A percentile compares a stretch with the other conserved stretches of the same genome.
These are phyloP conservation scores for Stichodactyla helianthus DNA, from an alignment of 64 coral and sea anemone species.

Conservation along the genomic window DNA sequence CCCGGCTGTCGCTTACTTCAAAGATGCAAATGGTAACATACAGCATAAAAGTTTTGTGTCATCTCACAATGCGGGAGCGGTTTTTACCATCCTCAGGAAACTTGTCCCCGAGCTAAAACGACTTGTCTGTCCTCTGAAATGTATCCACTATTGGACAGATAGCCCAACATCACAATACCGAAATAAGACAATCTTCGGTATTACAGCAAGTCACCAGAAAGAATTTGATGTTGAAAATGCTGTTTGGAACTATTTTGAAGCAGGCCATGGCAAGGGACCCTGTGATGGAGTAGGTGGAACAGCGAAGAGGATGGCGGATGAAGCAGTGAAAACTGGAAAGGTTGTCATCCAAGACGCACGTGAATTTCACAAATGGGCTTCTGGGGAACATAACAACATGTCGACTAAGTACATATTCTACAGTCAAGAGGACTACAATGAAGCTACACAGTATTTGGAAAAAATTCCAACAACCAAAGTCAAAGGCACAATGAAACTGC, in stretches of 20 bases:
- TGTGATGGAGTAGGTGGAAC: slow-evolving; percentile 13
- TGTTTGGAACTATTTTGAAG: slow-evolving; percentile 38
- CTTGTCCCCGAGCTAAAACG: slow-evolving; percentile 19
- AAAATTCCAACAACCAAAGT: neutral
- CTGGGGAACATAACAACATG: neutral
- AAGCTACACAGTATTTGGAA: neutral
- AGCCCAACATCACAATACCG: slow-evolving; percentile 46
- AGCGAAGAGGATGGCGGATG: slow-evolving; percentile 15
- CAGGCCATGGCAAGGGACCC: slow-evolving; percentile 14
- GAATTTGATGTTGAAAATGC: slow-evolving; percentile 13
- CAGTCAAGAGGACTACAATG: neutral
- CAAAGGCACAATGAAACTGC: slow-evolving; percentile 2
- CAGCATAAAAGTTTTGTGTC: slow-evolving; percentile 32
- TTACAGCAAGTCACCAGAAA: too few relatives aligned
- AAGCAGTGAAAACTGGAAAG: neutral
- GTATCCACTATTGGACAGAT: slow-evolving; percentile 45
- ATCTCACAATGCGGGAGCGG: slow-evolving; percentile 29
- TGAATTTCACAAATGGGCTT: neutral
- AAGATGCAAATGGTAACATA: neutral
- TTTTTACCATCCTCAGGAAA: slow-evolving; percentile 26
- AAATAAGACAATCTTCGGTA: slow-evolving; percentile 59
- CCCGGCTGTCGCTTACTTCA: slow-evolving; percentile 41
- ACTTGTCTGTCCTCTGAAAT: neutral
- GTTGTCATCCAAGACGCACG: slow-evolving; percentile 13
- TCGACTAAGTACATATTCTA: neutral